Percentiles rank a stretch among this genome's conserved stretches.
These are phyloP conservation scores for Odontomachus brunneus DNA, from an alignment of 1,140 invertebrate genomes.

Conservation along the genomic window DNA sequence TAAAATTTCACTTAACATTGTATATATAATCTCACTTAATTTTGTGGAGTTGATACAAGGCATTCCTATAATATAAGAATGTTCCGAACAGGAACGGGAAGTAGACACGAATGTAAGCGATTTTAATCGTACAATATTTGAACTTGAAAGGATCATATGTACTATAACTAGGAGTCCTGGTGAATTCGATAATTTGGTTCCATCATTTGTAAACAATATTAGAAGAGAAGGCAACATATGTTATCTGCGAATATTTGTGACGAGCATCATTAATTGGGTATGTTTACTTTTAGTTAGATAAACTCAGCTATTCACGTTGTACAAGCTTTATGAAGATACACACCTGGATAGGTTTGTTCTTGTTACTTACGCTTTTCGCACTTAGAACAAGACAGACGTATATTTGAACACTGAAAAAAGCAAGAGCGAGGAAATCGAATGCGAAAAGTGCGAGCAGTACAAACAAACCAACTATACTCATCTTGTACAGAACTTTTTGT, in stretches of 20 bases:
- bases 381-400: too few relatives aligned
- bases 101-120: slow-evolving; percentile 57
- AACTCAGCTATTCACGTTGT: too few relatives aligned
- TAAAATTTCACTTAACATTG: too few relatives aligned
- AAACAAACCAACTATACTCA: too few relatives aligned
- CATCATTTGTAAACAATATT: slow-evolving; percentile 86
- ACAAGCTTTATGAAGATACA: neutral
- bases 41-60: neutral
- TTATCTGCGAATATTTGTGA: slow-evolving; percentile 85
- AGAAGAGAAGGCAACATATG: slow-evolving; percentile 85
- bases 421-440: too few relatives aligned
- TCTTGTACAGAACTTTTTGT: too few relatives aligned
- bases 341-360: too few relatives aligned
- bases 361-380: too few relatives aligned
- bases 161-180: slow-evolving; percentile 87
- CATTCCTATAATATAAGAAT: slow-evolving; percentile 7
- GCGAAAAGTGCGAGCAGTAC: too few relatives aligned
- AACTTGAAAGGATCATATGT: slow-evolving; percentile 86
- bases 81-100: slow-evolving; percentile 25
- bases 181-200: slow-evolving; percentile 86
- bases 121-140: slow-evolving; percentile 75
- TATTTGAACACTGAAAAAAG: too few relatives aligned
- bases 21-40: neutral
- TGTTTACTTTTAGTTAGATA: slow-evolving; percentile 17
- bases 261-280: slow-evolving; percentile 88